Conservation (phyloP, 2,888 invertebrate species). For the Nephrotoma flavescens region DNA sequence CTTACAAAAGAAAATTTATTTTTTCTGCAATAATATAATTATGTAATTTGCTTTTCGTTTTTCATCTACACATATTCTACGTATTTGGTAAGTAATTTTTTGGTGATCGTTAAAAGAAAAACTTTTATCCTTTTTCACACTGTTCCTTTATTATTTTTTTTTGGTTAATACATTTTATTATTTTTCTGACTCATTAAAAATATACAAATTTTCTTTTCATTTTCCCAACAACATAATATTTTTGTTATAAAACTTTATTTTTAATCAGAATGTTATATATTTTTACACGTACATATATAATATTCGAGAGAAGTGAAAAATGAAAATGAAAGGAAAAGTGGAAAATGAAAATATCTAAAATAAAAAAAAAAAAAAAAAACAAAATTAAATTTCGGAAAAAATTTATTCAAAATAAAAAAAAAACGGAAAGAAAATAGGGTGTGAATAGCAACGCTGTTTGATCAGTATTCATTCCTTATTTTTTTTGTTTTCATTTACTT, state of each 20-base stretch:
- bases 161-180: background rate
- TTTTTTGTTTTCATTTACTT: background rate
- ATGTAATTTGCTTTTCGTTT: background rate
- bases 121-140: background rate
- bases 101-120: background rate
- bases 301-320: background rate
- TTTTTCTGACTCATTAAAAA: background rate
- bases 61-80: background rate
- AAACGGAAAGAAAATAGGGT: background rate
- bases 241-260: background rate
- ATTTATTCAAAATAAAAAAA: background rate
- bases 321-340: background rate
- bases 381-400: background rate
- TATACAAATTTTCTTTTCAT: background rate
- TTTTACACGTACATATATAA: background rate
- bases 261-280: background rate
- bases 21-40: background rate
- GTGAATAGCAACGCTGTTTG: background rate
- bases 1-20: background rate
- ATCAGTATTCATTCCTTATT: background rate
- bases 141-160: background rate
- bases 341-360: background rate
- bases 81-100: background rate
- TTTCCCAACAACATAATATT: background rate
- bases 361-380: background rate